Conservation (phyloP, 2,888 invertebrate genomes). For the Gastracanthus pulcherrimus region DNA sequence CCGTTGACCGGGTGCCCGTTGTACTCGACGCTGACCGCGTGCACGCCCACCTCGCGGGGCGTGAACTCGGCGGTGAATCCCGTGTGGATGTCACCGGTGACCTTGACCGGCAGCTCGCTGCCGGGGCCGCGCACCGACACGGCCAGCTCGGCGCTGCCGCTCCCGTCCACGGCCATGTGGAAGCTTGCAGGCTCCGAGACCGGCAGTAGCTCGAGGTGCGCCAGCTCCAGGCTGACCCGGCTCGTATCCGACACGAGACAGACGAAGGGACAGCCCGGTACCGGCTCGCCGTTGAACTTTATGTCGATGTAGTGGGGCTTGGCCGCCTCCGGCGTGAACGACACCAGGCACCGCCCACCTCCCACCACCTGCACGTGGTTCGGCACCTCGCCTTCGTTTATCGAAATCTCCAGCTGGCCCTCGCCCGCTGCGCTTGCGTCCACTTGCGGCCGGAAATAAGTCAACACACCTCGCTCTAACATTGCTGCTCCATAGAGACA, state of each 20-base stretch:
- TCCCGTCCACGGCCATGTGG: conserved; percentile 87
- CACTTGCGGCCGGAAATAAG: conserved; percentile 83
- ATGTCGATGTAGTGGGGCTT: conserved; percentile 96
- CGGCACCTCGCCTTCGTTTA: conserved; percentile 99
- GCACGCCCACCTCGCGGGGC: conserved; percentile 95
- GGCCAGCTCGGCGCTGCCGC: conserved; percentile 88
- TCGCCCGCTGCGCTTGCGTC: conserved; percentile 99
- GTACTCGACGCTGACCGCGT: conserved; percentile 93
- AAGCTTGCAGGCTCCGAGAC: conserved; percentile 89
- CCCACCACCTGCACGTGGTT: conserved; percentile 98
- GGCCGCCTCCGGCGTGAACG: conserved; percentile 94
- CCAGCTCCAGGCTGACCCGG: conserved; percentile 85
- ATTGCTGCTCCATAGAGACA: no score
- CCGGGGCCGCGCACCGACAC: conserved; percentile 87
- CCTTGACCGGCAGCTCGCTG: conserved; percentile 91
- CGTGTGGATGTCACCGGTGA: conserved; percentile 92
- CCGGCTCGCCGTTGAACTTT: conserved; percentile 96
- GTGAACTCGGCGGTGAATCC: conserved; percentile 95
- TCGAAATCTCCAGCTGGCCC: conserved; percentile 99
- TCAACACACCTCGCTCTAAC: no score
- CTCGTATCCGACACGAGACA: conserved; percentile 91
- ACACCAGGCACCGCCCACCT: conserved; percentile 95
- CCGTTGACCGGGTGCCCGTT: conserved; percentile 93
- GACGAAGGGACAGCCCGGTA: conserved; percentile 93
- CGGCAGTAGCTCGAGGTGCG: conserved; percentile 90